A percentile compares a stretch with the other conserved stretches of the same genome.
phyloP scores from a whole-genome alignment of 2,113 vertebrate genomes.

The Anoplopoma fimbria region DNA sequence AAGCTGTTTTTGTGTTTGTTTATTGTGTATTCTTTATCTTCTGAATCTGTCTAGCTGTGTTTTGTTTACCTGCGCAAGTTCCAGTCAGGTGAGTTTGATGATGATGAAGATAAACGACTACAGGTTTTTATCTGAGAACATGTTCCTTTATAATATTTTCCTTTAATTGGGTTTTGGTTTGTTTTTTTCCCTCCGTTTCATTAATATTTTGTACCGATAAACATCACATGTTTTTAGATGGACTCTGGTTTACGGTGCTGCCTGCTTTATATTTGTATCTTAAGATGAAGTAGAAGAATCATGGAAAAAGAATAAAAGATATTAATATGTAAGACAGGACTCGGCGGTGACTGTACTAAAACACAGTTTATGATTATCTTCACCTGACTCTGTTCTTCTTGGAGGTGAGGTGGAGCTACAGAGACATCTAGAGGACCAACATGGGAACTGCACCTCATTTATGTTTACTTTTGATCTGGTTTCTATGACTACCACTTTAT shows the following conservation, averaged over 20 bases:
- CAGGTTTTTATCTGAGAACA: neutral
- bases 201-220: neutral
- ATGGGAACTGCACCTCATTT: neutral
- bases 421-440: conserved; percentile 38
- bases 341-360: neutral
- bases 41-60: neutral
- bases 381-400: neutral
- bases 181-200: neutral
- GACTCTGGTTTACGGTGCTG: neutral
- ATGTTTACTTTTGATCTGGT: neutral
- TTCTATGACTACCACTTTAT: too few species aligned
- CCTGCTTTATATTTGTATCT: too few species aligned
- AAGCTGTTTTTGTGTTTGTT: too few species aligned
- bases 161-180: neutral
- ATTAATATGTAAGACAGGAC: neutral
- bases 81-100: neutral
- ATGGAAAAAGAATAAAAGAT: neutral
- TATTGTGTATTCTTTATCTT: neutral
- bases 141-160: neutral
- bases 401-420: conserved; percentile 56
- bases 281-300: neutral
- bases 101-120: neutral
- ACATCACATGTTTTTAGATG: neutral
- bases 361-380: neutral
- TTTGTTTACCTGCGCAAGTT: neutral